A percentile compares a stretch with the other conserved stretches of the same genome.
Conservation (phyloP, 2,797 vertebrate species). For the Melanotaenia nigrans region DNA sequence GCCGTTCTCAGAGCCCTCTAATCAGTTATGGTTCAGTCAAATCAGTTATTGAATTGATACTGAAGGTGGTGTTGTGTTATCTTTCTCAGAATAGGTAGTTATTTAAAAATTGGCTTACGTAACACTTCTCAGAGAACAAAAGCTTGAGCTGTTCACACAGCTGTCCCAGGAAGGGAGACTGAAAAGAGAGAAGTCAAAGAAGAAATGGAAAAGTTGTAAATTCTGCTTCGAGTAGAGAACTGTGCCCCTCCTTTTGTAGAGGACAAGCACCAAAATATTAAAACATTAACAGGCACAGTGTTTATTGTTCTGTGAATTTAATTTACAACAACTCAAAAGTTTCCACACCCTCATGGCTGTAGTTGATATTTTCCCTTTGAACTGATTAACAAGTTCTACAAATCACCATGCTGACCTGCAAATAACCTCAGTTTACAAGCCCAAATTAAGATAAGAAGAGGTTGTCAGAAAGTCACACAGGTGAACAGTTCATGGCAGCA, state of each 20-base stretch:
- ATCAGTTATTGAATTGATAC: slow-evolving; percentile 43
- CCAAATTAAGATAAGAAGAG: slow-evolving; percentile 75
- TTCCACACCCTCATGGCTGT: background rate
- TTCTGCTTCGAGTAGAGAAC: too few species aligned
- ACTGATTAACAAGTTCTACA: slow-evolving; percentile 16
- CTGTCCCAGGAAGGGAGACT: background rate
- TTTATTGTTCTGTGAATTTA: background rate
- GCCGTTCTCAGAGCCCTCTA: slow-evolving; percentile 32
- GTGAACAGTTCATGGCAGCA: slow-evolving; percentile 50
- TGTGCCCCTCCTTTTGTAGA: background rate
- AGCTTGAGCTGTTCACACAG: background rate
- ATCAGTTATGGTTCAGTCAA: slow-evolving; percentile 52
- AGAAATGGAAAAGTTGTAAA: too few species aligned
- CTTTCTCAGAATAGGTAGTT: slow-evolving; percentile 59
- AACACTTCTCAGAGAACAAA: slow-evolving; percentile 30
- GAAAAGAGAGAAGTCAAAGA: background rate
- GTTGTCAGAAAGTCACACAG: slow-evolving; percentile 69
- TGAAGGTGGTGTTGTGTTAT: slow-evolving; percentile 36
- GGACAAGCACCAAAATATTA: background rate
- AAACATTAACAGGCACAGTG: background rate
- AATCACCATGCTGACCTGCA: slow-evolving; percentile 51
- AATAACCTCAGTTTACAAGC: slow-evolving; percentile 56
- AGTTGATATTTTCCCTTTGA: slow-evolving; percentile 24
- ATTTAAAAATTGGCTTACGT: slow-evolving; percentile 23
- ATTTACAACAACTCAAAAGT: background rate